These are phyloP conservation scores for Amphiprion clarkii DNA, from an alignment of 2,797 vertebrate genomes.

Conservation along the genomic window DNA sequence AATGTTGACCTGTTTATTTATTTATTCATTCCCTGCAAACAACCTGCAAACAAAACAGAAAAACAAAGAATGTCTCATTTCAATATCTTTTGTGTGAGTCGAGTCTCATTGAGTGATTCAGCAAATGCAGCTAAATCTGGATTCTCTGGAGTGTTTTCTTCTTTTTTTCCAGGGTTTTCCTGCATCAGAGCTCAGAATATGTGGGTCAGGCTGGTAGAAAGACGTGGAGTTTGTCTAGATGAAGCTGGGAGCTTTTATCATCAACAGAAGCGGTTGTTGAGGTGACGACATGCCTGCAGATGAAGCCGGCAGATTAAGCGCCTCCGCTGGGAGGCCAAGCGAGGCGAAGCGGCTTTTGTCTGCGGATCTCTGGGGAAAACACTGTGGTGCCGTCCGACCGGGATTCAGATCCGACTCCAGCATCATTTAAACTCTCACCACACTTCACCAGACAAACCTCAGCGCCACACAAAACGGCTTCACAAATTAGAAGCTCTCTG, in stretches of 20 bases:
- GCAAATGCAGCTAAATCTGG: neutral
- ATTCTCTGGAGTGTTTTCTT: neutral
- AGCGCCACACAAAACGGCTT: constrained; percentile 14
- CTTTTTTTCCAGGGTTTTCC: neutral
- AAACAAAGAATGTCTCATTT: no score
- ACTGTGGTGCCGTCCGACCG: constrained; percentile 41
- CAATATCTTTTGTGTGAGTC: neutral
- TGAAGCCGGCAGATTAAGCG: constrained; percentile 56
- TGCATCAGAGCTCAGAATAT: constrained; percentile 28
- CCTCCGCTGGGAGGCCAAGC: constrained; percentile 59
- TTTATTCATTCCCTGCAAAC: no score
- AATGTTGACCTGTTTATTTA: no score
- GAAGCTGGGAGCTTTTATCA: no score
- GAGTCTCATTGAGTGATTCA: neutral
- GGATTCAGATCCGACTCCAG: constrained; percentile 64
- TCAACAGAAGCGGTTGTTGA: neutral
- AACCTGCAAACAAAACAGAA: no score
- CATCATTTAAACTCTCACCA: constrained; percentile 47
- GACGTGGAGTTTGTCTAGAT: no score
- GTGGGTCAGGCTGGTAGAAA: constrained; percentile 29
- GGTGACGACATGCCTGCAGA: constrained; percentile 69
- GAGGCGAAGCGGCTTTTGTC: constrained; percentile 66
- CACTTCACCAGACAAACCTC: constrained; percentile 42
- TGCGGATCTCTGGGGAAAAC: constrained; percentile 35
- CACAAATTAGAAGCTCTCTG: constrained; percentile 19